Evolutionary conservation across 2,797 vertebrate species (phyloP).

Genomic region (Mormyrus hasselquistii): DNA sequence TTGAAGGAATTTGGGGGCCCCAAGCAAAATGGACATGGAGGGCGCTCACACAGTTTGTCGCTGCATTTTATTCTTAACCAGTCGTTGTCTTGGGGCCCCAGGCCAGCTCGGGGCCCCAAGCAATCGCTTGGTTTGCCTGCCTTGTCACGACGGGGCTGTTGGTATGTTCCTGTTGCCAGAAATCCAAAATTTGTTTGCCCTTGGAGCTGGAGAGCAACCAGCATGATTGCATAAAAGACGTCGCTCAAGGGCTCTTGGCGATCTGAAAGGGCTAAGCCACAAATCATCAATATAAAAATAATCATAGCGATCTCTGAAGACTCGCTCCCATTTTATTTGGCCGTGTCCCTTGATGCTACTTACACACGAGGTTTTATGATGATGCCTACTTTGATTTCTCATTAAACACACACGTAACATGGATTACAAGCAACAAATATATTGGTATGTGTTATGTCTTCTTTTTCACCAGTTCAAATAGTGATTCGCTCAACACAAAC

Average conservation of each 20-base stretch:
- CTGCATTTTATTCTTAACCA: no score
- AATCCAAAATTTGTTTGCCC: not conserved
- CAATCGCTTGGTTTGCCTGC: no score
- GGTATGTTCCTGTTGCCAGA: not conserved
- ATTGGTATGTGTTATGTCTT: not conserved
- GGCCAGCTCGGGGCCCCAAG: no score
- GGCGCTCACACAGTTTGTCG: no score
- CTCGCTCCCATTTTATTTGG: not conserved
- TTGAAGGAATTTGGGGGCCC: no score
- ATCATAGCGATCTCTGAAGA: not conserved
- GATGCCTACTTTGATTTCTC: not conserved
- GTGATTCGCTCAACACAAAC: not conserved
- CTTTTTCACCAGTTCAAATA: not conserved
- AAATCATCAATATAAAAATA: not conserved
- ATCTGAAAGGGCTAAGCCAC: not conserved
- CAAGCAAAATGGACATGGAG: no score
- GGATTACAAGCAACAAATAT: not conserved
- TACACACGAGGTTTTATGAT: not conserved
- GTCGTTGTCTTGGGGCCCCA: no score
- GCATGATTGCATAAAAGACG: not conserved
- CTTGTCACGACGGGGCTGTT: no score
- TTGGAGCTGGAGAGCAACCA: not conserved
- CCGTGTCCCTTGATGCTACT: not conserved
- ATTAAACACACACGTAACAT: not conserved
- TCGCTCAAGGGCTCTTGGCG: not conserved